Base-by-base conservation (phyloP, 2,888 invertebrate species). In the Neuroscelio doddi region DNA sequence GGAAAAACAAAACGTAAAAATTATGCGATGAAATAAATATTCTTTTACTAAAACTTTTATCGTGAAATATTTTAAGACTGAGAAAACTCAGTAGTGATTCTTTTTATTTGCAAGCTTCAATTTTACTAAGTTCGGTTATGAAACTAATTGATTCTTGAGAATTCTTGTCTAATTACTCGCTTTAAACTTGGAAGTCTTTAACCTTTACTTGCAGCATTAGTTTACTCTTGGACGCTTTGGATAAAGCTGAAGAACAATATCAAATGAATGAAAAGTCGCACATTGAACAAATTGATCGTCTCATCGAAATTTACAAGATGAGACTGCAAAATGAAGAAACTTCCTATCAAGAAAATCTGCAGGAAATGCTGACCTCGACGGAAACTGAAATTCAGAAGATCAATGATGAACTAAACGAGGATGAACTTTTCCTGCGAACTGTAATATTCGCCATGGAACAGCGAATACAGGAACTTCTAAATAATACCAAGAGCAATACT, bases 211-310 rank as follows among this genome's bases (percentile, higher is more conserved):
- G 21, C 39, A 74, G 74, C 29, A 73, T 74, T 12, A 61, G 63
- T 1, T 61, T 85, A 8, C 72, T 86, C 5, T 69, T 86, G 77
- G 85, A 86, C 16, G 85, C 85, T 52, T 34, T 87, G 2, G 73
- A 75, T 15, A 78, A 81, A 9, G 79, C 85, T 0, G 84, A 86
- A 26, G 80, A 85, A 12, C 86, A 86, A 63, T 82, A 85, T 61
- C 79, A 81, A 62, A 77, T 73, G 68, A 86, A 82, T 55, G 72
- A 80, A 17, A 73, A 75, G 38, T 71, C 78, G 4, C 86, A 86
- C 58, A 66, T 78, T 1, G 84, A 85, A 16, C 76, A 80, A 32
- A 81, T 87, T 14, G 83, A 86, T 64, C 71, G 71, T 3, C 65
- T 86, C 8, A 74, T 87, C 3, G 59, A 71, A 5, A 69, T 77